Base-by-base conservation (phyloP, 2,888 invertebrate species). In the Schizotus pectinicornis region DNA sequence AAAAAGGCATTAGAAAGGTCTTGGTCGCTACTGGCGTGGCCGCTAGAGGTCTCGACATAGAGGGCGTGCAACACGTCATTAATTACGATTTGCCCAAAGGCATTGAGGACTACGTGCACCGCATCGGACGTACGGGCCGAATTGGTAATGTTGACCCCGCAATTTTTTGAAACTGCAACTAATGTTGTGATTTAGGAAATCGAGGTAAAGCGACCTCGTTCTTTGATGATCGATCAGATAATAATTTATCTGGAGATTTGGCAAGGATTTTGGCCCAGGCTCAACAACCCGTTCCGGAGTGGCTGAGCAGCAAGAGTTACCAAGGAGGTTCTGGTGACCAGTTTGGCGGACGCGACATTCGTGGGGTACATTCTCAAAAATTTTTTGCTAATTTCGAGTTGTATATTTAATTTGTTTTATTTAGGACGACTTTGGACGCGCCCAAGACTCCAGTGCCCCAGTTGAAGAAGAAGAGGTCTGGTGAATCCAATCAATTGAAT, bases 1-100 rank as follows among this genome's bases (percentile, higher is more conserved):
- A 90, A 74, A 81, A 79, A 9, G 94, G 94, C 0, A 81, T 79
- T 8, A 88, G 90, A 75, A 85, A 86, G 42, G 88, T 98, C 35
- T 81, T 99, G 0, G 94, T 99, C 0, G 98, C 98, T 0, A 98
- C 98, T 0, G 93, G 94, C 0, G 97, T 98, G 0, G 96, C 96
- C 0, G 94, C 97, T 0, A 82, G 98, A 52, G 98, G 98, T 0
- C 81, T 98, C 0, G 94, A 97, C 75, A 95, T 97, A 31, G 88
- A 89, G 64, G 90, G 90, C 52, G 91, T 95, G 0, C 86, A 88
- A 2, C 94, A 95, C 68, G 96, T 98, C 0, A 87, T 97, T 9
- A 98, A 98, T 77, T 96, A 87, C 72, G 97, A 98, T 76, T 83
- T 98, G 72, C 97, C 97, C 0, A 87, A 89, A 56, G 86, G 86